Base-by-base conservation (phyloP, 1,140 invertebrate species). In the Notospermus geniculatus region DNA sequence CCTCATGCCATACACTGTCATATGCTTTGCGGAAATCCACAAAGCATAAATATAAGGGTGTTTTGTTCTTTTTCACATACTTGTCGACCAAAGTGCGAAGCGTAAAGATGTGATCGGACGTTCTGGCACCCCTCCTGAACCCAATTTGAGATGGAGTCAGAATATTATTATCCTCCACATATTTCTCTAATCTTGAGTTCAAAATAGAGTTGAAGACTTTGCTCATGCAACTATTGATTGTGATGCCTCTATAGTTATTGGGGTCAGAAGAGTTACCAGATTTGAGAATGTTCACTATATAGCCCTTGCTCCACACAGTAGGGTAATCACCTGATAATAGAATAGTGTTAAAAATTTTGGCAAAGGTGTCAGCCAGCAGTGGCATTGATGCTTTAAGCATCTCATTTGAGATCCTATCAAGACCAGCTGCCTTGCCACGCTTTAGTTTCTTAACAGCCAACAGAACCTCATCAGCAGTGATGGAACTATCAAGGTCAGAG, bases 281-380 rank as follows among this genome's bases (percentile, higher is more conserved):
- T 2, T 59, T 59, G 2, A 29, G 36, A 59, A 59, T 59, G 5
- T 41, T 41, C 30, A 46, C 17, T 30, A 59, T 59, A 46, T 46
- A 30, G 30, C 57, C 57, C 36, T 46, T n/a, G n/a, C 23, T 7
- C 58, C 58, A 60, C 23, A 19, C 2, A 17, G 36, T 19, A 2
- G 58, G 58, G 25, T 53, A 52, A 5, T 5, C 19, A 25, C 57
- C 41, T 25, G 39, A 29, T n/a, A 46, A 11, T 17, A 59, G 32
- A 29, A 46, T 46, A 7, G 17, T 2, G 50, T 59, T 59, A 46
- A 59, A 59, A 4, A 59, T 15, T 27, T 23, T 46, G n/a, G 2
- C 2, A 29, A 39, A 36, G 7, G 50, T 15, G 17, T 41, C 41
- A 17, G 30, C 22, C 27, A 59, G 27, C 1, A 46, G 2, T 22